Conservation (phyloP, 2,113 vertebrate species). For the Gila orcuttii region DNA sequence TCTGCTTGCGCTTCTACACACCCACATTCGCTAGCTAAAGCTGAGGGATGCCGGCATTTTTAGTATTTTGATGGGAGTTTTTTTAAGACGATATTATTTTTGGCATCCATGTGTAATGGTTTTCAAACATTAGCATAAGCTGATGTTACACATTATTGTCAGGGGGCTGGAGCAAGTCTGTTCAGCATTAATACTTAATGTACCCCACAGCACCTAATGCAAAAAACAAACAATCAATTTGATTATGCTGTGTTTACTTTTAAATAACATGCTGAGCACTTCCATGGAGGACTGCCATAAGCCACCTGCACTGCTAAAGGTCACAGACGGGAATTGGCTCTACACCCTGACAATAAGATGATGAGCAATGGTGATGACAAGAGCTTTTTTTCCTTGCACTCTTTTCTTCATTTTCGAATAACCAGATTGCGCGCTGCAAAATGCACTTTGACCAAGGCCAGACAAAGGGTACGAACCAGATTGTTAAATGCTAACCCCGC, state of each 20-base stretch:
- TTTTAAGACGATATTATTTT: background rate
- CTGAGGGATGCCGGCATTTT: background rate
- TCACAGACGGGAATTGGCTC: conserved; percentile 13
- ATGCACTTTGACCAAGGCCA: conserved; percentile 10
- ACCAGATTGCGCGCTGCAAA: conserved; percentile 32
- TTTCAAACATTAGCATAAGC: background rate
- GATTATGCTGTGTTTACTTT: conserved; percentile 50
- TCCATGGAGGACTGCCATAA: conserved; percentile 7
- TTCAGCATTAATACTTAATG: conserved; percentile 59
- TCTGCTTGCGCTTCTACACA: background rate
- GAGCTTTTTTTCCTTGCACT: background rate
- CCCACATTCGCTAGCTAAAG: background rate
- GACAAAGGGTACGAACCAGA: background rate
- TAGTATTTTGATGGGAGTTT: background rate
- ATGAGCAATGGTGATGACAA: conserved; percentile 35
- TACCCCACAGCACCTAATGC: conserved; percentile 53
- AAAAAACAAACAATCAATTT: conserved; percentile 59
- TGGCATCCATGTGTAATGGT: background rate
- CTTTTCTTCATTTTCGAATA: background rate
- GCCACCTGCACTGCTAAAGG: conserved; percentile 50
- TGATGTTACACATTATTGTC: conserved; percentile 44
- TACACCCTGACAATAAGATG: conserved; percentile 37
- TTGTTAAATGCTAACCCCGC: background rate
- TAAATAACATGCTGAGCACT: conserved; percentile 45
- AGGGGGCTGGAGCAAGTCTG: conserved; percentile 40